Base-by-base conservation (phyloP, 1,140 invertebrate genomes). In the Zaprionus vittiger region DNA sequence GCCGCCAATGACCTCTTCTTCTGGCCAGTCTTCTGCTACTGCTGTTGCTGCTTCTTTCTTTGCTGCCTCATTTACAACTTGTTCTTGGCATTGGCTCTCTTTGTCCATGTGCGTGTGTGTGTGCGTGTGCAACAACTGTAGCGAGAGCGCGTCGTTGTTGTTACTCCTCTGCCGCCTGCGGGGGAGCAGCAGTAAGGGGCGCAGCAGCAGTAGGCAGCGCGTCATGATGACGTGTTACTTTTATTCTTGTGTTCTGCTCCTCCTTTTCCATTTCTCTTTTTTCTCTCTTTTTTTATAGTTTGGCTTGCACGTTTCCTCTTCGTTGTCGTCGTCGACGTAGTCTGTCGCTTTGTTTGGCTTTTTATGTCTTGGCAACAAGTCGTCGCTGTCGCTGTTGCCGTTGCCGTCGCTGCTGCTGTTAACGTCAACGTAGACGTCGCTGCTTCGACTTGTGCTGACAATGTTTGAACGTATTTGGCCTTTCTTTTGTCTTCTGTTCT, bases 1-100 rank as follows among this genome's bases (percentile, higher is more conserved):
- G 56, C 87, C 91, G 91, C 87, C 81, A 90, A 83, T 92, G 89
- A 92, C 91, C 91, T 91, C 91, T 92, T 81, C 84, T 81, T 65
- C 73, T 79, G 60, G 54, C 77, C 49, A 69, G 44, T 75, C 59
- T 72, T 71, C 68, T 55, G 56, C 75, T 37, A 2, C 56, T 44
- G 44, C 38, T 28, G 11, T 41, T 55, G n/a, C 60, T 31, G 76
- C 67, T 44, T 68, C 60, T 24, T 66, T 56, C 52, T 77, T 44
- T 20, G 71, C 73, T 69, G 72, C 71, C 69, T 89, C 84, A 90
- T 90, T 89, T 90, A 89, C 85, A 89, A 89, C 85, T 90, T 90
- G 85, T 90, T 90, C 85, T 90, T 90, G 79, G 77, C 83, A 79
- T 75, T 83, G 83, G 15, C 38, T n/a, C 38, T 15, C 15, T 17